Conservation (phyloP, 1,140 invertebrate species). For the Atopsyche davidsoni region DNA sequence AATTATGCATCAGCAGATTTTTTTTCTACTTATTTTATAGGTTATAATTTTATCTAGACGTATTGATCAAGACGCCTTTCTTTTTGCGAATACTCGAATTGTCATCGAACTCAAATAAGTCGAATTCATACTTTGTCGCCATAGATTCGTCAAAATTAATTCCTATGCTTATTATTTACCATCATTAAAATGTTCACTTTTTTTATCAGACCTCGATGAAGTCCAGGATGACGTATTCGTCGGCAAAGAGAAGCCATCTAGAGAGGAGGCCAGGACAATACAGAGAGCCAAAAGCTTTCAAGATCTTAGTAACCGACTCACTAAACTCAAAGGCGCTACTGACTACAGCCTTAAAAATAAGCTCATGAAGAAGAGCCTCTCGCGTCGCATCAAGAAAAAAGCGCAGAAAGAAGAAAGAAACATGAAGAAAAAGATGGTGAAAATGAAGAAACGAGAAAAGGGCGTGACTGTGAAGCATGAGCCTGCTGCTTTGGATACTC, state of each 20-base stretch:
- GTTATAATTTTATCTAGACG: neutral
- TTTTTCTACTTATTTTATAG: conserved; percentile 3
- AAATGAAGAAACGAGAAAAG: conserved; percentile 15
- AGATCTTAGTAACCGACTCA: conserved; percentile 22
- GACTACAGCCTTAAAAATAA: conserved; percentile 29
- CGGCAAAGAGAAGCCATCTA: conserved; percentile 18
- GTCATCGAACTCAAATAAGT: neutral
- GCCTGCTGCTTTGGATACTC: conserved; percentile 13
- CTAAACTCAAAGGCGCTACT: conserved; percentile 20
- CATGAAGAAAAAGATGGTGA: conserved; percentile 17
- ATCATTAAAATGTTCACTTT: neutral
- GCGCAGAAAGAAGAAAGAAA: conserved; percentile 18
- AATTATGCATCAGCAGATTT: neutral
- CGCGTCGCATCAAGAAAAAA: conserved; percentile 25
- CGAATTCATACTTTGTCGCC: neutral
- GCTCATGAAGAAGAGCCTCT: conserved; percentile 26
- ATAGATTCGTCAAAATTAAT: neutral
- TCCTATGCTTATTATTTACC: neutral
- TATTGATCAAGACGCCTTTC: neutral
- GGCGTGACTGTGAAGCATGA: conserved; percentile 7
- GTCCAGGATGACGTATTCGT: conserved; percentile 24
- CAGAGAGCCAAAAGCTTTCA: conserved; percentile 26
- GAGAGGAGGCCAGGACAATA: conserved; percentile 23
- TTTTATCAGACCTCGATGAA: conserved; percentile 13
- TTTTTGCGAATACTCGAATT: neutral